Evolutionary conservation across 64 coral and sea anemone species (phyloP).

Genomic region (Acropora tenuis): DNA sequence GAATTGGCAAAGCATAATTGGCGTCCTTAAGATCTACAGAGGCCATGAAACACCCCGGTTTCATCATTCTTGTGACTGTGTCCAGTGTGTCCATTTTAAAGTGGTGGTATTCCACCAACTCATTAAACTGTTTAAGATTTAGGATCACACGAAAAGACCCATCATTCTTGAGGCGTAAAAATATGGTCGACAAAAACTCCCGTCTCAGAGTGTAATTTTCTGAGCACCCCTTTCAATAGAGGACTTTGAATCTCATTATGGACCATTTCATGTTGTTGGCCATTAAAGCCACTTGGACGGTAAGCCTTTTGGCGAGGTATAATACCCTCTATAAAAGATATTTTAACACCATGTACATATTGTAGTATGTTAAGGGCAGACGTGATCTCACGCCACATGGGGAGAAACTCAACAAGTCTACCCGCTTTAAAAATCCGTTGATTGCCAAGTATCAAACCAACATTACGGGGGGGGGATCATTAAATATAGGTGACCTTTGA

Average conservation of each 20-base stretch:
- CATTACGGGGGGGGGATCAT: background rate
- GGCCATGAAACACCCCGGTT: conserved; percentile 51
- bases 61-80: conserved; percentile 57
- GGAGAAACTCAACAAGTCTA: conserved; percentile 57
- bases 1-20: conserved; percentile 38
- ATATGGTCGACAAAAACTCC: conserved; percentile 51
- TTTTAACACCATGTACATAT: conserved; percentile 62
- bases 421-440: conserved; percentile 52
- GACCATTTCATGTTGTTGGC: conserved; percentile 36
- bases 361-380: conserved; percentile 41
- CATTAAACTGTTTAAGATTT: conserved; percentile 60
- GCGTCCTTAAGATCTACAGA: conserved; percentile 3
- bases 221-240: conserved; percentile 39
- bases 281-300: conserved; percentile 56
- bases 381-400: conserved; percentile 54
- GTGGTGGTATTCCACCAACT: conserved; percentile 45
- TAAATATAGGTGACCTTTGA: background rate
- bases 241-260: conserved; percentile 49
- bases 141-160: conserved; percentile 61
- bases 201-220: conserved; percentile 14
- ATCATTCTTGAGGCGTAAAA: conserved; percentile 45
- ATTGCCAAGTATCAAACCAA: conserved; percentile 45
- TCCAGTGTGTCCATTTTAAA: conserved; percentile 65
- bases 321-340: conserved; percentile 43
- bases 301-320: conserved; percentile 19